Evolutionary conservation across 2,888 invertebrate species (phyloP), one percentile per base, ranked within the genome.

Genomic region (Brenthis daphne): DNA sequence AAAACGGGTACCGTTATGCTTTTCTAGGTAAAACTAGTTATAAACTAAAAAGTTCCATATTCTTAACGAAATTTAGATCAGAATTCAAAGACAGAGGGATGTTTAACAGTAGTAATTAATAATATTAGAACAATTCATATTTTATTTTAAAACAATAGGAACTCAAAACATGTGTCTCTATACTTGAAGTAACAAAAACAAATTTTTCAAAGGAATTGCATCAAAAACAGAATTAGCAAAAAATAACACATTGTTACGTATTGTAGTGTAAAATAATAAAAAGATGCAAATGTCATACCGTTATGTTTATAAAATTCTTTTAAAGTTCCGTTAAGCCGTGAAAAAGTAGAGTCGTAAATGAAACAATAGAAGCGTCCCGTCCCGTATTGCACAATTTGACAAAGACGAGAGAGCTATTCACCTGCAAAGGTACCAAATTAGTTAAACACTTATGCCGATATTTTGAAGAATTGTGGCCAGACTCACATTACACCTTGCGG

Each of bases 381-480:
- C 64, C 63, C 65, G 63, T 67, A 74, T 76, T 91, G 89, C 86
- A 83, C 90, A 92, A 82, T 80, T 81, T 84, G 85, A 86, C 82
- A 77, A 77, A 75, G 75, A 72, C 75, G 75, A 81, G 82, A 81
- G 72, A 80, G 82, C 85, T 86, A 87, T 88, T 84, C 89, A 91
- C 92, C 90, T 91, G 90, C 81, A 82, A 90, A 92, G 92, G 90
- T 92, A 91, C 86, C 80, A 83, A 85, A 91, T 92, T 92, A 74
- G 75, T 75, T 76, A 82, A 80, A 92, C 87, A 90, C 89, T 82
- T 83, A 80, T 81, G 78, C 83, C 79, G 77, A 82, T 84, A 86
- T 92, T 91, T 90, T 88, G 84, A 86, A 82, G 83, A 82, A 88
- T 85, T 92, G 92, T 87, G 92, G 92, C 86, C 86, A 85, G 80